These are phyloP conservation scores for Drosophila longiperda DNA, from an alignment of 2,888 invertebrate species.

Conservation along the genomic window DNA sequence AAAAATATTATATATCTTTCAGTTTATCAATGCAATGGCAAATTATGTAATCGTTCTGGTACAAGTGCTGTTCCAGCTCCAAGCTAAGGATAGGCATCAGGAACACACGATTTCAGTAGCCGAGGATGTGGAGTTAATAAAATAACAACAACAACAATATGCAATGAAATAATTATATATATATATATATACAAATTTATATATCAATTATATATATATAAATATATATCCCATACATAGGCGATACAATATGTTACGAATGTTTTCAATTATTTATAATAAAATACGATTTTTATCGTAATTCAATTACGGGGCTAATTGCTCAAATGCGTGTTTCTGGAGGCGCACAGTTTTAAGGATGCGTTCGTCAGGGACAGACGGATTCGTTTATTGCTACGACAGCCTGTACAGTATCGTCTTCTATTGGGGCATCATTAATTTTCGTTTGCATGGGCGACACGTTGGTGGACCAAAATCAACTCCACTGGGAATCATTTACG, in stretches of 20 bases:
- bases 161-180: background rate
- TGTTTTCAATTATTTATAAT: slow-evolving; percentile 25
- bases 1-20: background rate
- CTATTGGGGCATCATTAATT: slow-evolving; percentile 65
- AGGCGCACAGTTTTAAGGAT: slow-evolving; percentile 15
- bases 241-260: slow-evolving; percentile 7
- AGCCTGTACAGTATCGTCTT: slow-evolving; percentile 65
- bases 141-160: background rate
- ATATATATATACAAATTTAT: background rate
- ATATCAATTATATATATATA: background rate
- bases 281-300: slow-evolving; percentile 34
- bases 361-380: slow-evolving; percentile 5
- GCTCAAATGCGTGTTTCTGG: background rate
- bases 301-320: slow-evolving; percentile 23
- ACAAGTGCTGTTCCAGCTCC: slow-evolving; percentile 80
- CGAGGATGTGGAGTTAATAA: slow-evolving; percentile 60
- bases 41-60: slow-evolving; percentile 82
- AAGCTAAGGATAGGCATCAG: slow-evolving; percentile 47
- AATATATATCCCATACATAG: slow-evolving; percentile 16
- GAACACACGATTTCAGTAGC: slow-evolving; percentile 17
- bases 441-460: slow-evolving; percentile 42
- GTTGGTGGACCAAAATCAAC: slow-evolving; percentile 50
- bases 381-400: slow-evolving; percentile 65
- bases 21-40: slow-evolving; percentile 78
- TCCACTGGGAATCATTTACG: slow-evolving; percentile 28